phyloP scores from a whole-genome alignment of 2,113 vertebrate genomes.

The Heptranchias perlo region DNA sequence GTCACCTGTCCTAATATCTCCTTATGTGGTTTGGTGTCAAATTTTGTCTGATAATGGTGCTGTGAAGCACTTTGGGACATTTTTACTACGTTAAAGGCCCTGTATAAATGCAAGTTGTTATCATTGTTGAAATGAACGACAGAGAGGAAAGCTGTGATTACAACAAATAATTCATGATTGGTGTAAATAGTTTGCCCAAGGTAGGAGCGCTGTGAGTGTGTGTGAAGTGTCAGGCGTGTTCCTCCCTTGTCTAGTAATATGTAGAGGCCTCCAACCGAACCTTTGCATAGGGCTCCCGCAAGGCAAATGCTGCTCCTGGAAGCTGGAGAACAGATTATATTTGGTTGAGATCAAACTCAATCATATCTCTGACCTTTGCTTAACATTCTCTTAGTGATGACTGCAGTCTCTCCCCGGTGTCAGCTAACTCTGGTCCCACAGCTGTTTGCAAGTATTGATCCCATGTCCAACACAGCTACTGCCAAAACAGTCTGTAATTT shows the following conservation, averaged over 20 bases:
- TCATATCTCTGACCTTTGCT: not conserved
- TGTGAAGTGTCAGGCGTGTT: not conserved
- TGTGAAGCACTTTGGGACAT: too few relatives aligned
- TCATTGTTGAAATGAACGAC: too few relatives aligned
- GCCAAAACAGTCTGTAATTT: not conserved
- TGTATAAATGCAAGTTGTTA: too few relatives aligned
- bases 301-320: not conserved
- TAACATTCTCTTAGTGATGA: not conserved
- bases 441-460: not conserved
- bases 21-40: too few relatives aligned
- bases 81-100: too few relatives aligned
- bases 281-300: not conserved
- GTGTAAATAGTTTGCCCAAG: too few relatives aligned
- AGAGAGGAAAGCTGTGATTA: too few relatives aligned
- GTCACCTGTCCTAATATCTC: too few relatives aligned
- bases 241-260: not conserved
- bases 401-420: not conserved
- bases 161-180: too few relatives aligned
- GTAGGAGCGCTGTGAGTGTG: too few relatives aligned
- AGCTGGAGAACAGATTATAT: not conserved
- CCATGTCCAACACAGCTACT: not conserved
- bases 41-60: too few relatives aligned
- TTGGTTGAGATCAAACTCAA: not conserved
- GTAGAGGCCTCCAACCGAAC: not conserved
- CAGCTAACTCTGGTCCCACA: not conserved